These are phyloP conservation scores for Lasioglossum marginatum DNA, from an alignment of 2,888 invertebrate species.

Conservation along the genomic window DNA sequence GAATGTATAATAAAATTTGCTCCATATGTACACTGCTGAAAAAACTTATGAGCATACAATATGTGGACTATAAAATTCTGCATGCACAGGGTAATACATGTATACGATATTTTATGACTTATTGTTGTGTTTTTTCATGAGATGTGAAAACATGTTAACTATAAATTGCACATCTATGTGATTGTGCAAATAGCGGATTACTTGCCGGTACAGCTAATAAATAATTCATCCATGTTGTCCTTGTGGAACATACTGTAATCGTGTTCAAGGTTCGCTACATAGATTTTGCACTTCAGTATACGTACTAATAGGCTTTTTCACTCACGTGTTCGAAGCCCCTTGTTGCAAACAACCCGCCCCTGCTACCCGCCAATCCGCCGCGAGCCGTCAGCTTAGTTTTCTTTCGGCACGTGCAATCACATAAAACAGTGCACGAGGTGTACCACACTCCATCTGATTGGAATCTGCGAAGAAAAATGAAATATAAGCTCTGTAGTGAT, in stretches of 20 bases:
- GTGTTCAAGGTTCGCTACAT: slow-evolving; percentile 1
- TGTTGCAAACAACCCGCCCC: slow-evolving; percentile 31
- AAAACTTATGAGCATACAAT: not conserved
- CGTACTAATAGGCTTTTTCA: slow-evolving; percentile 44
- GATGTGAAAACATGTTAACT: not conserved
- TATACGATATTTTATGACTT: not conserved
- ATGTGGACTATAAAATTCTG: not conserved
- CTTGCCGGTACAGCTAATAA: not conserved
- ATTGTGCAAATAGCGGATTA: not conserved
- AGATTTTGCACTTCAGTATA: slow-evolving; percentile 36
- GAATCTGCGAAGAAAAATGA: slow-evolving; percentile 39
- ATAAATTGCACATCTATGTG: not conserved
- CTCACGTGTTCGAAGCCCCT: slow-evolving; percentile 23
- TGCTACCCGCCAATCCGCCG: slow-evolving; percentile 61
- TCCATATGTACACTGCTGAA: not conserved
- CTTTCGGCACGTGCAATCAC: slow-evolving; percentile 59
- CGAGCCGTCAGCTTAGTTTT: slow-evolving; percentile 67
- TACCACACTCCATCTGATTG: slow-evolving; percentile 48
- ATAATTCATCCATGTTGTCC: not conserved
- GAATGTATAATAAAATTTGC: not conserved
- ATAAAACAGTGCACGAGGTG: slow-evolving; percentile 37
- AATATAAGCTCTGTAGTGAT: not conserved
- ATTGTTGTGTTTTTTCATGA: not conserved
- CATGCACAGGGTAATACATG: not conserved
- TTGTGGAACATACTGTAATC: not conserved